phyloP scores from a whole-genome alignment of 2,113 vertebrate genomes.

The Campylomormyrus tamandua region DNA sequence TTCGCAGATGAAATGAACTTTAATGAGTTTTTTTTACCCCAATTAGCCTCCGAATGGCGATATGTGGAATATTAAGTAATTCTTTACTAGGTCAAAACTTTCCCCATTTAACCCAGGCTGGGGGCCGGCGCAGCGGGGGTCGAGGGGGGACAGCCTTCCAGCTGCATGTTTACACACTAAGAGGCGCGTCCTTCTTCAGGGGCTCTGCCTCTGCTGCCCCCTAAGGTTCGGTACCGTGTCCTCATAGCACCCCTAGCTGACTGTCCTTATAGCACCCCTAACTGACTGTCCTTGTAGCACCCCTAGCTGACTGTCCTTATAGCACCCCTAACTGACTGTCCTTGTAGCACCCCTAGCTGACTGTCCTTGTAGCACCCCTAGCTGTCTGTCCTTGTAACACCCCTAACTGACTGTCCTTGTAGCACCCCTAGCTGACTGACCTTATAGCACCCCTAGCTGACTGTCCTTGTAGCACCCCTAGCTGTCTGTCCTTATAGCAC shows the following conservation, averaged over 20 bases:
- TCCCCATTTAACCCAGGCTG: slow-evolving; percentile 31
- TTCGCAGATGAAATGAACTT: slow-evolving; percentile 39
- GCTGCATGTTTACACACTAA: background rate
- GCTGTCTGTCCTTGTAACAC: no score
- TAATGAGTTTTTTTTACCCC: slow-evolving; percentile 38
- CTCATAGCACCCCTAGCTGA: background rate
- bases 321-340: no score
- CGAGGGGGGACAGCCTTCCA: background rate
- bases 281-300: no score
- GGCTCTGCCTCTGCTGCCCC: background rate
- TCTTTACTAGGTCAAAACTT: slow-evolving; percentile 41
- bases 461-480: background rate
- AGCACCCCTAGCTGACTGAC: background rate
- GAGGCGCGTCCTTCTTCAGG: background rate
- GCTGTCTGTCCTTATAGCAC: no score
- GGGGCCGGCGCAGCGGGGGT: background rate
- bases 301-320: no score
- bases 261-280: background rate
- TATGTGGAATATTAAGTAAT: slow-evolving; percentile 38
- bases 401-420: background rate
- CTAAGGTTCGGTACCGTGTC: background rate
- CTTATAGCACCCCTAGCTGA: background rate
- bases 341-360: no score
- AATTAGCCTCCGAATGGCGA: slow-evolving; percentile 38
- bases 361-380: no score